Evolutionary conservation across 2,888 invertebrate species (phyloP).

Genomic region (Thereva unica): DNA sequence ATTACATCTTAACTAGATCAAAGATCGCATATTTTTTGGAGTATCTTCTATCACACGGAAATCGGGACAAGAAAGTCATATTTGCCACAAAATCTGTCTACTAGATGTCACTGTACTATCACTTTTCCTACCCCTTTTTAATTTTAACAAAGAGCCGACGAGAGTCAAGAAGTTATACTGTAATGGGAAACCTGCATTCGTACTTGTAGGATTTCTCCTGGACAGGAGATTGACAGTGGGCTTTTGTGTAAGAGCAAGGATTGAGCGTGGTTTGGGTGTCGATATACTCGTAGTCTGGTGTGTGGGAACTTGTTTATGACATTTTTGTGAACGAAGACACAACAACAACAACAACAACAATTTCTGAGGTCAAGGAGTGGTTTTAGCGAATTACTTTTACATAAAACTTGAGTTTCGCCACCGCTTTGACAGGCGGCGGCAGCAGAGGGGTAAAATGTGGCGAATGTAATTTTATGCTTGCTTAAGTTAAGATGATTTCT

Average conservation of each 20-base stretch:
- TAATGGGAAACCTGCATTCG: constrained; percentile 9
- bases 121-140: background rate
- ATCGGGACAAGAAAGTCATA: too few relatives aligned
- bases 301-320: constrained; percentile 35
- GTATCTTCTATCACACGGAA: too few relatives aligned
- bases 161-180: background rate
- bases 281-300: constrained; percentile 1
- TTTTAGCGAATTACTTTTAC: constrained; percentile 22
- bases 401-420: background rate
- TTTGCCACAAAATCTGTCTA: background rate
- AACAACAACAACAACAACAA: background rate
- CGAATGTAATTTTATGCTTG: too few relatives aligned
- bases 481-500: too few relatives aligned
- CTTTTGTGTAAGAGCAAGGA: constrained; percentile 10
- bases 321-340: constrained; percentile 4
- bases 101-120: constrained; percentile 6
- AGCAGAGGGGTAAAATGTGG: too few relatives aligned
- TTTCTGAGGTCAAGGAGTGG: constrained; percentile 31
- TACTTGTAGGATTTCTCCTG: constrained; percentile 32
- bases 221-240: constrained; percentile 15
- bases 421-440: too few relatives aligned
- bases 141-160: background rate
- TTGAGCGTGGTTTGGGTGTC: constrained; percentile 14
- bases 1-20: too few relatives aligned
- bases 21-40: too few relatives aligned